phyloP scores from a whole-genome alignment of 2,888 invertebrate genomes.

The Drosophila mimica region DNA sequence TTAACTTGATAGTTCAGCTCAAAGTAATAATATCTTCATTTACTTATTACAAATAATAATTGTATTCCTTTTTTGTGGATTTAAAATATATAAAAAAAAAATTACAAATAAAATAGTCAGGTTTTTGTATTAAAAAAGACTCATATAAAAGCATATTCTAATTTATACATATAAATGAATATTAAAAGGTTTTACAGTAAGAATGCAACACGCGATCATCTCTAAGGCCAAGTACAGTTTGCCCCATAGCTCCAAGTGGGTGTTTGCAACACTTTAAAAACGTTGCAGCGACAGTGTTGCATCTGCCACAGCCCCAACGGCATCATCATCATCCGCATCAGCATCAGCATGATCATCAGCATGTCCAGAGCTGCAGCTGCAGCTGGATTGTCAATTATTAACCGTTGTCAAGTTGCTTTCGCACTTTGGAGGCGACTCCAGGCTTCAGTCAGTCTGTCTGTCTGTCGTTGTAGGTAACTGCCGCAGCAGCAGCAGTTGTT shows the following conservation, averaged over 20 bases:
- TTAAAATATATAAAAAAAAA: too few species aligned
- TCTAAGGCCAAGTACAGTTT: constrained; percentile 18
- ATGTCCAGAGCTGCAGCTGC: constrained; percentile 57
- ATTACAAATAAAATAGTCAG: too few species aligned
- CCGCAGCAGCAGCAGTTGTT: constrained; percentile 29
- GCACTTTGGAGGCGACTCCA: constrained; percentile 59
- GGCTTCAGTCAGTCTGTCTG: constrained; percentile 6
- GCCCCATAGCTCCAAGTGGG: constrained; percentile 54
- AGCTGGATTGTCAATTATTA: constrained; percentile 69
- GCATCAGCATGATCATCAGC: constrained; percentile 25
- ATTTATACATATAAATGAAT: not conserved
- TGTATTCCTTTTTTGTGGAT: too few species aligned
- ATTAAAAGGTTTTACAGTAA: not conserved
- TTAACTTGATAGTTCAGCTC: too few species aligned
- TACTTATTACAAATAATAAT: too few species aligned
- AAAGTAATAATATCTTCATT: too few species aligned
- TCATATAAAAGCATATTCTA: too few species aligned
- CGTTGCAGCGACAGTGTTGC: constrained; percentile 44
- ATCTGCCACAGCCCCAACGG: constrained; percentile 22
- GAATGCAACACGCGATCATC: not conserved
- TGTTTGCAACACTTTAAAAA: constrained; percentile 63
- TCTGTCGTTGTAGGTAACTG: constrained; percentile 37
- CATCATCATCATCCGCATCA: constrained; percentile 5
- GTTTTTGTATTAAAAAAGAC: too few species aligned
- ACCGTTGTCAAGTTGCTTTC: constrained; percentile 74